Base-by-base conservation (phyloP, 2,888 invertebrate genomes). In the Drosophila ustulata region DNA sequence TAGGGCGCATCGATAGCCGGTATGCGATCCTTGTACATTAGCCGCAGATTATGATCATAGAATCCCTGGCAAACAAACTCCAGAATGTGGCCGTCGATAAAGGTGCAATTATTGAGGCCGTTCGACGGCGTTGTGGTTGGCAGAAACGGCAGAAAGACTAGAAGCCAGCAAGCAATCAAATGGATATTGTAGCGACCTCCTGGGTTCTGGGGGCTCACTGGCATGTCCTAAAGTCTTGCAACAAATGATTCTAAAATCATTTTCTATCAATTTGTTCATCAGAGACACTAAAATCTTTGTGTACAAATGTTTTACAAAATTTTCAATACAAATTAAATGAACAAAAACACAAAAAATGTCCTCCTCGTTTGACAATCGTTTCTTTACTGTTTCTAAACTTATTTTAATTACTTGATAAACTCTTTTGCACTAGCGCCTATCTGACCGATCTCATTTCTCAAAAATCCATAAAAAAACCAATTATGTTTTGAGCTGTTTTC, bases 201-300 rank as follows among this genome's bases (percentile, higher is more conserved):
- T 75, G 78, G 52, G 61, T 50, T 55, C 45, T 65, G 70, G 50
- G 70, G 65, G 78, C 83, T 76, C 71, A 82, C 80, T 82, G 73
- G 78, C 82, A 82, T 82, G 83, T 75, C 82, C 86, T 82, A 85
- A 63, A 73, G 57, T 61, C 56, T 70, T 77, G 75, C 77, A 71
- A 32, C 43, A 63, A 71, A 79, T 71, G 79, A 75, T 78, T 70
- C 67, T 49, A 51, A 53, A 75, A 78, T 78, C 82, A 82, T 82
- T 80, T 80, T 78, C 57, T 55, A 62, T 73, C 61, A 69, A 75
- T 81, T 83, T 83, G 45, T 78, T 82, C 53, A 56, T 43, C 41
- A 66, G 57, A 63, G 62, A 75, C 75, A 66, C 57, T 58, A 55
- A 71, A 75, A 46, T 66, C 74, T 50, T 66, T 58, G 74, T 71